These are phyloP conservation scores for Aurelia aurita DNA, from an alignment of 30 jellyfish, hydroid and myxozoan genomes.

Conservation along the genomic window DNA sequence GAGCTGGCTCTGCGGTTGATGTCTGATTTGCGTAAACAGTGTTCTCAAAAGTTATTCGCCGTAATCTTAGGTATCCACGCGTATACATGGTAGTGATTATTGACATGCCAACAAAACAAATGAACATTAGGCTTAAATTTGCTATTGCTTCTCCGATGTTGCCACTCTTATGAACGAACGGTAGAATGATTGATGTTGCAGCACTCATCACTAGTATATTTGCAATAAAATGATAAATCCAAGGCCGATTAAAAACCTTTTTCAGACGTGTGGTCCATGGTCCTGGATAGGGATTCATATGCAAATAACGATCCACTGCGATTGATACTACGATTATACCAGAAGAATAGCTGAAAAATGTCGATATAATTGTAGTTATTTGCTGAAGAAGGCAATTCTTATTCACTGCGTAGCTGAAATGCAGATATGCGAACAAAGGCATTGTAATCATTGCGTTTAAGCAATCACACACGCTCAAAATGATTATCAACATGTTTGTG, in stretches of 20 bases:
- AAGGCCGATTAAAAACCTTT: neutral
- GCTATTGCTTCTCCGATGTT: conserved; percentile 4
- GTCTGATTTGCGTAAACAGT: neutral
- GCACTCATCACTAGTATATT: neutral
- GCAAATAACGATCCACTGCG: conserved; percentile 20
- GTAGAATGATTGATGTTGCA: neutral
- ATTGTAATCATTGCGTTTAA: no score
- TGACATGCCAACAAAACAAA: neutral
- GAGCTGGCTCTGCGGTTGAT: no score
- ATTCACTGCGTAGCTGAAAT: no score
- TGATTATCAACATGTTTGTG: no score
- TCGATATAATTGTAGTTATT: neutral
- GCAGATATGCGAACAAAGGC: no score
- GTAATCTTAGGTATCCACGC: neutral
- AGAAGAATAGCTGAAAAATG: neutral
- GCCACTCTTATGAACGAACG: neutral
- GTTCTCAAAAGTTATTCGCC: neutral
- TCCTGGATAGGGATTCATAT: conserved; percentile 20
- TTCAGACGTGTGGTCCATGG: neutral
- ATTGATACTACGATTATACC: neutral
- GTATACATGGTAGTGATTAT: neutral
- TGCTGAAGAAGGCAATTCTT: no score
- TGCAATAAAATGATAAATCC: neutral
- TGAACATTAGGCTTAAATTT: neutral
- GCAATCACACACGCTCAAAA: no score